These are phyloP conservation scores for Polyploca ridens DNA, from an alignment of 2,888 invertebrate species.

Conservation along the genomic window DNA sequence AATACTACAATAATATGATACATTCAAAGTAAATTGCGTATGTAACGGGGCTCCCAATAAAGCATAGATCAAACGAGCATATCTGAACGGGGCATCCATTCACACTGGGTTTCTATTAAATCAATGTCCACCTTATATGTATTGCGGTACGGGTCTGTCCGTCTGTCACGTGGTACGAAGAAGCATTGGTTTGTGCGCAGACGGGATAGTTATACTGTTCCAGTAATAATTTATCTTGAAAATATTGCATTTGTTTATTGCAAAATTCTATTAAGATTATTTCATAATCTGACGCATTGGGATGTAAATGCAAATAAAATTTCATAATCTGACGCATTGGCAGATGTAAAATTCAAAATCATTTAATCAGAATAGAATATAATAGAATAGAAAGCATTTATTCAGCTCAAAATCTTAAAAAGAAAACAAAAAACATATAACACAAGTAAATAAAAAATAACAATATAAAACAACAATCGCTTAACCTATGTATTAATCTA, in stretches of 20 bases:
- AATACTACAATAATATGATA: constrained; percentile 4
- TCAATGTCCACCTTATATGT: constrained; percentile 73
- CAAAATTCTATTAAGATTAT: too few relatives aligned
- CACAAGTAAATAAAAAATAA: too few relatives aligned
- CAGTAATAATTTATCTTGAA: background rate
- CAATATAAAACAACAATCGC: too few relatives aligned
- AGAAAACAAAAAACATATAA: too few relatives aligned
- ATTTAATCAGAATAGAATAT: too few relatives aligned
- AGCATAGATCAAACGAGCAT: constrained; percentile 57
- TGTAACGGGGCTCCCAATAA: constrained; percentile 33
- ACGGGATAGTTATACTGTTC: constrained; percentile 13
- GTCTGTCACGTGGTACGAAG: constrained; percentile 59
- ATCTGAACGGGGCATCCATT: constrained; percentile 55
- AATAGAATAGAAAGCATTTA: too few relatives aligned
- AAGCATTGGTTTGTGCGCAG: constrained; percentile 45
- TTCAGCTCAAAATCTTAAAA: too few relatives aligned
- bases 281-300: too few relatives aligned
- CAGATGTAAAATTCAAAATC: too few relatives aligned
- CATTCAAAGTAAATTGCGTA: constrained; percentile 7
- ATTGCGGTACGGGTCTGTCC: constrained; percentile 47
- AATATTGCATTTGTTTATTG: background rate
- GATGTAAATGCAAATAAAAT: too few relatives aligned
- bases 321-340: too few relatives aligned
- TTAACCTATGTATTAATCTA: too few relatives aligned
- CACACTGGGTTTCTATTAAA: constrained; percentile 63